phyloP scores from a whole-genome alignment of 2,888 invertebrate species.

The Syritta pipiens region DNA sequence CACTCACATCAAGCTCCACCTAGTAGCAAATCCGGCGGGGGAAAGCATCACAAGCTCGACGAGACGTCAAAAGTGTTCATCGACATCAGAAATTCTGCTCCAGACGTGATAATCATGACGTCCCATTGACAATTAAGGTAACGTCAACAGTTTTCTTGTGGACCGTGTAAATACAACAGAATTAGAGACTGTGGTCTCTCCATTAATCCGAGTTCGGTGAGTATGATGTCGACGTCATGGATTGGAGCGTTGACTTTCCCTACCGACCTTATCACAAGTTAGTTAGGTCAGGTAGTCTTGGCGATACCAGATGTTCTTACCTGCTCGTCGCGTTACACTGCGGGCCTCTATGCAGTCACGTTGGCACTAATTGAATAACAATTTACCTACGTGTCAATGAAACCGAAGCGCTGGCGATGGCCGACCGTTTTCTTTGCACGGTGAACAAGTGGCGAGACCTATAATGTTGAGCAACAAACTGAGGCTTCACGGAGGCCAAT shows the following conservation, averaged over 20 bases:
- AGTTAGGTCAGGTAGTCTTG: constrained; percentile 27
- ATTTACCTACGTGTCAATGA: neutral
- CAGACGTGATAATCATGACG: constrained; percentile 90
- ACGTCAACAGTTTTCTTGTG: constrained; percentile 63
- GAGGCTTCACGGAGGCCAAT: constrained; percentile 19
- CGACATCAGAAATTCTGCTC: constrained; percentile 92
- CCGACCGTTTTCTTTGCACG: too few relatives aligned
- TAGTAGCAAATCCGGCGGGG: constrained; percentile 30
- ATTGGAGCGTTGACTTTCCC: neutral
- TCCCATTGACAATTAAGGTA: constrained; percentile 84
- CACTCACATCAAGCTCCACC: constrained; percentile 58
- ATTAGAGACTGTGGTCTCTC: constrained; percentile 13
- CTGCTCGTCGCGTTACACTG: neutral
- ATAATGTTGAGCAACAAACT: neutral
- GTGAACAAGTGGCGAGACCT: neutral
- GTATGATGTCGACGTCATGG: constrained; percentile 5
- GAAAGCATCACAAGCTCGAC: constrained; percentile 74
- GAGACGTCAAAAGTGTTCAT: constrained; percentile 84
- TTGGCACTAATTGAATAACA: neutral
- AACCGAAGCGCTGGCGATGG: neutral
- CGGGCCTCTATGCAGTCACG: neutral
- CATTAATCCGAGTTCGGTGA: neutral
- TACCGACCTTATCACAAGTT: constrained; percentile 28
- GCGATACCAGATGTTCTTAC: too few relatives aligned
- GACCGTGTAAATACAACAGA: constrained; percentile 40